These are phyloP conservation scores for Tricholaema leucomelas DNA, from an alignment of 2,113 vertebrate genomes.

Conservation along the genomic window DNA sequence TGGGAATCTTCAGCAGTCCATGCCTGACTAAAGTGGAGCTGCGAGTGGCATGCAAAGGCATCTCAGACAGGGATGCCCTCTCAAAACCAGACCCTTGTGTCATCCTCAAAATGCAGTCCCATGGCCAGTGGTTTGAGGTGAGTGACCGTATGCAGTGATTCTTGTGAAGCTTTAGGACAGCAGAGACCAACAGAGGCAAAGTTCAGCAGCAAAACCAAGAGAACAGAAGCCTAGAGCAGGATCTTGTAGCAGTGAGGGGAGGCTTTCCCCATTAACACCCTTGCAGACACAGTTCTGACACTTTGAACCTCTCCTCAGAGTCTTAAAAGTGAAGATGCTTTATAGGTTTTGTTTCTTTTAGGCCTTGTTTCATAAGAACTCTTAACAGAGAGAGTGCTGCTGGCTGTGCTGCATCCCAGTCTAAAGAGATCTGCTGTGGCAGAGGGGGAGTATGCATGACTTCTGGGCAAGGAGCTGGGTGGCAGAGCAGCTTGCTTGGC, in stretches of 20 bases:
- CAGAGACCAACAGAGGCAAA: background rate
- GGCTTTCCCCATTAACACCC: background rate
- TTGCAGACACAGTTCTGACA: background rate
- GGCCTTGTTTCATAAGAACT: background rate
- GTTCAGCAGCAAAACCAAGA: background rate
- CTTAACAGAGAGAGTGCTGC: background rate
- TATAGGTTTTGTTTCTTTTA: background rate
- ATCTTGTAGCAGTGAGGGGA: background rate
- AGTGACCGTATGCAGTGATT: slow-evolving; percentile 2
- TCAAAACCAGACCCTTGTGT: slow-evolving; percentile 95
- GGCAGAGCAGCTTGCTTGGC: background rate
- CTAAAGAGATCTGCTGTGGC: background rate
- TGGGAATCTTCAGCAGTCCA: slow-evolving; percentile 92
- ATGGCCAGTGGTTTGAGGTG: slow-evolving; percentile 98
- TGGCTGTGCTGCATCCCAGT: background rate
- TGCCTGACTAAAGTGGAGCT: slow-evolving; percentile 96
- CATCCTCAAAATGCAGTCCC: slow-evolving; percentile 94
- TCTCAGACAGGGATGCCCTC: slow-evolving; percentile 92
- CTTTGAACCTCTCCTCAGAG: background rate
- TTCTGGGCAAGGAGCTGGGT: background rate
- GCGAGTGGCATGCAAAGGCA: slow-evolving; percentile 90
- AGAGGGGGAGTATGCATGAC: background rate
- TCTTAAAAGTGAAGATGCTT: background rate
- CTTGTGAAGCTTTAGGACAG: background rate
- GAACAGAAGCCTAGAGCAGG: background rate